Percentiles rank a stretch among this genome's conserved stretches.
These are phyloP conservation scores for Staurois parvus DNA, from an alignment of 2,797 vertebrate genomes.

Conservation along the genomic window DNA sequence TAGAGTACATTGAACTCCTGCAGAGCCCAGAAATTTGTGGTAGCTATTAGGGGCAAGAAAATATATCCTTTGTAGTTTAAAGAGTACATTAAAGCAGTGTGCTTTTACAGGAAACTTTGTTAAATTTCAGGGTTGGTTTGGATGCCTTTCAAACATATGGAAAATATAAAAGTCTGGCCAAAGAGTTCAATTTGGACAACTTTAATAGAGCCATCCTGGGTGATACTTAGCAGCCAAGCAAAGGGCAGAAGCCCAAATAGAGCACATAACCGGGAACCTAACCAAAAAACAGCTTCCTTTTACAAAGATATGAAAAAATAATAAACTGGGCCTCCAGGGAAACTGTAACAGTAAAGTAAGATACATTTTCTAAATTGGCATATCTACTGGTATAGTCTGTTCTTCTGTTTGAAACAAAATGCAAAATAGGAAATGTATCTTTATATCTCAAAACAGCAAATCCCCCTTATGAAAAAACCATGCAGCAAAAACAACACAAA, in stretches of 20 bases:
- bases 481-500: background rate
- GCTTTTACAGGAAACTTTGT: background rate
- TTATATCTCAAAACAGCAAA: too few species aligned
- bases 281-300: background rate
- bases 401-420: too few species aligned
- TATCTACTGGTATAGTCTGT: background rate
- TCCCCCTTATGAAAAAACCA: too few species aligned
- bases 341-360: background rate
- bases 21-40: conserved; percentile 3
- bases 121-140: conserved; percentile 2
- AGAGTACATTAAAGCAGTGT: background rate
- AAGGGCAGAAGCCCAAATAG: background rate
- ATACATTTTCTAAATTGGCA: background rate
- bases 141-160: conserved; percentile 9
- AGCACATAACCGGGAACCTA: background rate
- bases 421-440: too few species aligned
- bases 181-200: background rate
- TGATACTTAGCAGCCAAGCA: background rate
- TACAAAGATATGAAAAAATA: background rate
- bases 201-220: background rate
- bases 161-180: conserved; percentile 26
- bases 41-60: conserved; percentile 3
- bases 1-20: background rate
- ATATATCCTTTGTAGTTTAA: background rate
- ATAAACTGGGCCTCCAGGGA: background rate